phyloP scores from a whole-genome alignment of 2,888 invertebrate species.

The Onthophagus sagittarius region DNA sequence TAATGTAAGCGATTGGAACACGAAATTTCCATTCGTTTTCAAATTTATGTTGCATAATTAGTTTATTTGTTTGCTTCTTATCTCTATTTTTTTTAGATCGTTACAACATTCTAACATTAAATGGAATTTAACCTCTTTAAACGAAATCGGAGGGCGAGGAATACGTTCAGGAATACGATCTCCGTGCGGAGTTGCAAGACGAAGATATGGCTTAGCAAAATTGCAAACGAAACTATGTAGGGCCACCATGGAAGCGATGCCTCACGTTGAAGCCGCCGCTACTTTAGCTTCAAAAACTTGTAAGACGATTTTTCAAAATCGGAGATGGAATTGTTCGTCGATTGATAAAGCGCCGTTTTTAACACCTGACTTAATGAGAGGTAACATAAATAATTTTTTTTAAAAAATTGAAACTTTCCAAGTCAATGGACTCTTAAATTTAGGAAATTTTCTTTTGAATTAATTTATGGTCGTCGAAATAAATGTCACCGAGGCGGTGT shows the following conservation, averaged over 20 bases:
- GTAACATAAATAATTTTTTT: constrained; percentile 51
- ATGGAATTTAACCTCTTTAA: constrained; percentile 37
- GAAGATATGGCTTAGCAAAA: constrained; percentile 53
- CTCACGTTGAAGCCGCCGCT: constrained; percentile 71
- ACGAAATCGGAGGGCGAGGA: constrained; percentile 39
- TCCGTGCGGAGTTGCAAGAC: constrained; percentile 42
- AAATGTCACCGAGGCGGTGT: neutral
- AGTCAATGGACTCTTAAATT: neutral
- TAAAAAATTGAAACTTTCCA: neutral
- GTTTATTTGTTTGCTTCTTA: too few species aligned
- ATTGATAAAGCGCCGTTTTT: constrained; percentile 67
- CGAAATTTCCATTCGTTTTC: neutral
- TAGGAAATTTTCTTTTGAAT: neutral
- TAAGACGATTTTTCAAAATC: constrained; percentile 64
- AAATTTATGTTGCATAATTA: neutral
- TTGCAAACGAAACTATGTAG: constrained; percentile 64
- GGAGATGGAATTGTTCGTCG: constrained; percentile 83
- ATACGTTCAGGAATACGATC: constrained; percentile 42
- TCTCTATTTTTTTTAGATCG: constrained; percentile 36
- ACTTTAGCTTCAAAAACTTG: constrained; percentile 65
- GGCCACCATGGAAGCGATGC: constrained; percentile 67
- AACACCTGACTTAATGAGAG: constrained; percentile 73
- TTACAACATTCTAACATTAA: constrained; percentile 45
- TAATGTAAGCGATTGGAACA: neutral
- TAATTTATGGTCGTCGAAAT: neutral